Percentiles rank a stretch among this genome's conserved stretches.
Conservation (phyloP, 2,797 vertebrate species). For the Corythornis leucogaster region DNA sequence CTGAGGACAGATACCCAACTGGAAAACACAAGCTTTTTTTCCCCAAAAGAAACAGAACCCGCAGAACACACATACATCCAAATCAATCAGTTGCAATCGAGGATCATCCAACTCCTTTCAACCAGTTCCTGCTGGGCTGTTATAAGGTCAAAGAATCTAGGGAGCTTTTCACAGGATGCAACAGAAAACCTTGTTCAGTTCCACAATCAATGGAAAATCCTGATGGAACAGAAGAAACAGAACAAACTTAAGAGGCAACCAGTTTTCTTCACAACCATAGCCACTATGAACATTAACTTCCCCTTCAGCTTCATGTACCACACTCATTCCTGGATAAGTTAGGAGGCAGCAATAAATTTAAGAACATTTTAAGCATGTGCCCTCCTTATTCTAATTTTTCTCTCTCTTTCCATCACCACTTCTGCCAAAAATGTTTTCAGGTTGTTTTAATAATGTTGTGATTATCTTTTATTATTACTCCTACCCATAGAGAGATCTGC, state of each 20-base stretch:
- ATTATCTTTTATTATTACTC: slow-evolving; percentile 3
- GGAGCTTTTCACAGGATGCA: background rate
- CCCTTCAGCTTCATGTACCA: background rate
- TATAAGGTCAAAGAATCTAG: background rate
- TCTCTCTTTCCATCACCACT: background rate
- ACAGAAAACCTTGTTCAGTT: background rate
- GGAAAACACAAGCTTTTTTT: background rate
- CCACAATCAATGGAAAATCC: background rate
- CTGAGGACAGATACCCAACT: background rate
- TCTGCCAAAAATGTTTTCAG: background rate
- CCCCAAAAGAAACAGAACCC: background rate
- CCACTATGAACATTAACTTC: background rate
- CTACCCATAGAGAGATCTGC: background rate
- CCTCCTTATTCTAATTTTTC: background rate
- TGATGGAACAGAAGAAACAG: background rate
- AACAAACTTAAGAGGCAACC: background rate
- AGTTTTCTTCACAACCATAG: background rate
- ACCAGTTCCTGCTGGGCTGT: background rate
- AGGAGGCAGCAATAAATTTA: background rate
- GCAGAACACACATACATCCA: background rate
- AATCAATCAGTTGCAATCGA: fast-evolving
- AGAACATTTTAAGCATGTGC: background rate
- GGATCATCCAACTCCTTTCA: background rate
- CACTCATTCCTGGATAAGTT: background rate
- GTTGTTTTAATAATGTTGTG: background rate